A percentile compares a stretch with the other conserved stretches of the same genome.
Conservation (phyloP, 1,140 invertebrate genomes). For the Leptinotarsa defecta region DNA sequence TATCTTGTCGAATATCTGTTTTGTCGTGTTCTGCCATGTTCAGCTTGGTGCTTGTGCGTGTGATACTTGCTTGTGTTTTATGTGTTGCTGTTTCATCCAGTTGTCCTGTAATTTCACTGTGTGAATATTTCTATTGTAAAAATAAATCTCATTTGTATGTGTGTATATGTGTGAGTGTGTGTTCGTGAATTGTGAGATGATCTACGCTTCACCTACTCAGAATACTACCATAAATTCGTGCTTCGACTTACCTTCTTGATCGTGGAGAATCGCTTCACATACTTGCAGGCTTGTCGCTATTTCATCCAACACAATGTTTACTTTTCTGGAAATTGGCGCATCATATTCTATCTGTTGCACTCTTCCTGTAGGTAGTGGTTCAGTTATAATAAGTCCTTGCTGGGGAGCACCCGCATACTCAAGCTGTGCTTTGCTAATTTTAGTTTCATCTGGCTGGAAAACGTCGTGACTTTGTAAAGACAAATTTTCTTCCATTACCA, state of each 20-base stretch:
- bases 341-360: constrained; percentile 54
- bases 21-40: constrained; percentile 47
- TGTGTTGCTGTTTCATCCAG: constrained; percentile 53
- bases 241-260: constrained; percentile 61
- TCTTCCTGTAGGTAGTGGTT: constrained; percentile 57
- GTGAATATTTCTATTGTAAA: constrained; percentile 30
- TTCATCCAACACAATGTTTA: constrained; percentile 45
- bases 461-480: constrained; percentile 46
- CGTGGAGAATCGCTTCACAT: constrained; percentile 57
- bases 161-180: constrained; percentile 33
- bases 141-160: constrained; percentile 32
- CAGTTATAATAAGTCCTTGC: constrained; percentile 61
- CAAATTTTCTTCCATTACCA: constrained; percentile 51
- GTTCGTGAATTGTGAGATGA: constrained; percentile 24
- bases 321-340: constrained; percentile 42
- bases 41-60: constrained; percentile 46
- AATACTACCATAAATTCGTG: constrained; percentile 13
- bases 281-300: constrained; percentile 51
- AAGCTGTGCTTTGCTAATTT: constrained; percentile 55
- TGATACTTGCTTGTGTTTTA: constrained; percentile 53
- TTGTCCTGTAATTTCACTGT: constrained; percentile 52
- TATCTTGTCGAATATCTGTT: constrained; percentile 45
- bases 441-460: constrained; percentile 47
- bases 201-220: constrained; percentile 22
- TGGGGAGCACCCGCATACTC: constrained; percentile 53